A percentile compares a stretch with the other conserved stretches of the same genome.
These are phyloP conservation scores for Sapayoa aenigma DNA, from an alignment of 2,113 vertebrate species.

Conservation along the genomic window DNA sequence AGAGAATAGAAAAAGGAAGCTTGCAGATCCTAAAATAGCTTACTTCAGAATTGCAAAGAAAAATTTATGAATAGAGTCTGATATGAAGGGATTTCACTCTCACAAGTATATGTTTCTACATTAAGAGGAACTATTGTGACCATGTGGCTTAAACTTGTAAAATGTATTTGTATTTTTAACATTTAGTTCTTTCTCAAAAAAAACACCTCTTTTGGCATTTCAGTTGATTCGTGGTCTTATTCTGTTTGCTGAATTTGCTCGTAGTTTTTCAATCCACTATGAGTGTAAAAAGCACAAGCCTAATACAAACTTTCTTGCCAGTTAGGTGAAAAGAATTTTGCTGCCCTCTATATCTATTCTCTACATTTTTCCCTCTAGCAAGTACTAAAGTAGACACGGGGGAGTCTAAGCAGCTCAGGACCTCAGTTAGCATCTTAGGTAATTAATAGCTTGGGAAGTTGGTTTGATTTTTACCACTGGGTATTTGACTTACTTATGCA, in stretches of 20 bases:
- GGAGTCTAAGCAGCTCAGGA: not conserved
- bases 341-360: not conserved
- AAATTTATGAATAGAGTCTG: not conserved
- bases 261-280: not conserved
- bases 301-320: not conserved
- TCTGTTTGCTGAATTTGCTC: not conserved
- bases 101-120: not conserved
- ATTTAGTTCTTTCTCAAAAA: not conserved
- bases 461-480: not conserved
- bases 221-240: not conserved
- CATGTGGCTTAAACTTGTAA: not conserved
- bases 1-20: not conserved
- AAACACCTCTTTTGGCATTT: not conserved
- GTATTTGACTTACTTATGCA: not conserved
- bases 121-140: not conserved
- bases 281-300: not conserved
- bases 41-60: not conserved
- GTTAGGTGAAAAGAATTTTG: not conserved
- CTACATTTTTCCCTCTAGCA: not conserved
- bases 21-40: not conserved
- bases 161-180: accelerated
- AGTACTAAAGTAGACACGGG: not conserved
- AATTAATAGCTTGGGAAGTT: not conserved
- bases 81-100: not conserved
- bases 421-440: not conserved